These are phyloP conservation scores for Nomada flava DNA, from an alignment of 2,888 invertebrate species.

Conservation along the genomic window DNA sequence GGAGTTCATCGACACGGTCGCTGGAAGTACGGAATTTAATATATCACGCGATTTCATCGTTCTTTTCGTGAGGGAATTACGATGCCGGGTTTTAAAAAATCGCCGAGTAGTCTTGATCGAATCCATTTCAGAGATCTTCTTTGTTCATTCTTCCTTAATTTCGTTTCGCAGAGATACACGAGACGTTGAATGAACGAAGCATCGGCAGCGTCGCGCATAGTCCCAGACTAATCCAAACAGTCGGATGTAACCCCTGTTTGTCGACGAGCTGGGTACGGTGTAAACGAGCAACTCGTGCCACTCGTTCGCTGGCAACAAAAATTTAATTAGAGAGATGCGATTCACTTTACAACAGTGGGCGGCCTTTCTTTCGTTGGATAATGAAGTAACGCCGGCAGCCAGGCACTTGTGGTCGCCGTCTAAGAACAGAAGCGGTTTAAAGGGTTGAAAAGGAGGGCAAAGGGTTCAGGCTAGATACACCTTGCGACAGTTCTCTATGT, in stretches of 20 bases:
- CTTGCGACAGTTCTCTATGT: conserved; percentile 54
- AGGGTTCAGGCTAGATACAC: conserved; percentile 40
- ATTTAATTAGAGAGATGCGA: conserved; percentile 66
- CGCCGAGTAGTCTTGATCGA: background rate
- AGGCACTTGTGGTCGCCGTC: conserved; percentile 55
- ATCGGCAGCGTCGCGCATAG: background rate
- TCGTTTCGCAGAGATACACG: too few relatives aligned
- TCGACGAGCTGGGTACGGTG: conserved; percentile 23
- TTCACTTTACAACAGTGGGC: conserved; percentile 46
- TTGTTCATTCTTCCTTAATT: too few relatives aligned
- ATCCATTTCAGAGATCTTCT: background rate
- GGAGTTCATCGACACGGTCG: too few relatives aligned
- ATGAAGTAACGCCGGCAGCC: conserved; percentile 64
- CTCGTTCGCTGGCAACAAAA: conserved; percentile 58
- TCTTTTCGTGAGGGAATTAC: too few relatives aligned
- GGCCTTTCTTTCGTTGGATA: conserved; percentile 54
- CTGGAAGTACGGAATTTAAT: too few relatives aligned
- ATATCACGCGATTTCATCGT: background rate
- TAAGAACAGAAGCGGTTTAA: conserved; percentile 27
- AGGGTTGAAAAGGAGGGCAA: conserved; percentile 44
- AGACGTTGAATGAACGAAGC: background rate
- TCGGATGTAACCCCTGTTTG: conserved; percentile 38
- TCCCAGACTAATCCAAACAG: conserved; percentile 30
- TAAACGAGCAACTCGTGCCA: conserved; percentile 47
- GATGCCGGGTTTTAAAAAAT: background rate